Evolutionary conservation across 2,888 invertebrate genomes (phyloP).

Genomic region (Lasioglossum malachurum): DNA sequence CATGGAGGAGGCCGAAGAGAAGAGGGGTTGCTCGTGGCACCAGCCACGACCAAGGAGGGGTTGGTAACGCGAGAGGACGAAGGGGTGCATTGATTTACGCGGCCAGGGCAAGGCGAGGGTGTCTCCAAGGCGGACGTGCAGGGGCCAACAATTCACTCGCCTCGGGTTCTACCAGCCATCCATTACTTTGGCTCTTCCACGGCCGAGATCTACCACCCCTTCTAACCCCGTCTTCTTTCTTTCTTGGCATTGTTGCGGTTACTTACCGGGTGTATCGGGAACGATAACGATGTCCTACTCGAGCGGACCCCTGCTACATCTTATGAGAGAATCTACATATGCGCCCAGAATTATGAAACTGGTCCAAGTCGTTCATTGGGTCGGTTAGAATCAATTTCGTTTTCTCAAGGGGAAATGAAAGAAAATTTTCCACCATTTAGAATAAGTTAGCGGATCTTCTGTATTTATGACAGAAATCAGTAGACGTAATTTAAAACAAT

Average conservation of each 20-base stretch:
- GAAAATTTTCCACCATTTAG: no score
- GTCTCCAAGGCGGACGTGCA: slow-evolving; percentile 81
- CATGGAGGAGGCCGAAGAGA: slow-evolving; percentile 56
- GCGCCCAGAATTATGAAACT: no score
- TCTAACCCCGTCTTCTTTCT: slow-evolving; percentile 36
- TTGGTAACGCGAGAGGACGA: slow-evolving; percentile 67
- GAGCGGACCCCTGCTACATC: background rate
- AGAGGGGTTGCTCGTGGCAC: slow-evolving; percentile 55
- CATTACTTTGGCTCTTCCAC: slow-evolving; percentile 77
- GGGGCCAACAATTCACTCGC: slow-evolving; percentile 84
- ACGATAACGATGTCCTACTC: slow-evolving; percentile 32
- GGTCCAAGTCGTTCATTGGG: no score
- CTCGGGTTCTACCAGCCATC: slow-evolving; percentile 82
- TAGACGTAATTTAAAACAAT: no score
- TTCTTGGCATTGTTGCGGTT: slow-evolving; percentile 82
- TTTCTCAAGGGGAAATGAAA: no score
- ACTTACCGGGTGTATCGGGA: slow-evolving; percentile 78
- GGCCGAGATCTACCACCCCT: slow-evolving; percentile 39
- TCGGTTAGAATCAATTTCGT: no score
- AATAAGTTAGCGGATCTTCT: no score
- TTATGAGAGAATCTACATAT: no score
- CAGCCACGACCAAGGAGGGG: slow-evolving; percentile 45
- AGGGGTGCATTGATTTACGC: slow-evolving; percentile 84
- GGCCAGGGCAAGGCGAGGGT: slow-evolving; percentile 79
- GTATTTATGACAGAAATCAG: no score